Evolutionary conservation across 2,888 invertebrate genomes (phyloP).

Genomic region (Dolichomitus sp.): DNA sequence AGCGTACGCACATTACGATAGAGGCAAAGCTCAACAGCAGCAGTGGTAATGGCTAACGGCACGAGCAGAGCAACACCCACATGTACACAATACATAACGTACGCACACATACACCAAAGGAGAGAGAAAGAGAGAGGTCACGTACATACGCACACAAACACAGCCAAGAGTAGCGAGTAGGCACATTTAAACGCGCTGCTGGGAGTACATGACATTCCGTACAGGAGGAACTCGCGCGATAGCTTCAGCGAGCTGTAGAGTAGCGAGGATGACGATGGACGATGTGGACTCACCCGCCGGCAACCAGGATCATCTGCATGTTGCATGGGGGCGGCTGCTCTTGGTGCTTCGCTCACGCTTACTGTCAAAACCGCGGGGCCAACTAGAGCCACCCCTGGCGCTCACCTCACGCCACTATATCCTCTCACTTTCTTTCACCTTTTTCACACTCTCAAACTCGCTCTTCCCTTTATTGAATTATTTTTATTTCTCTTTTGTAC

Average conservation of each 20-base stretch:
- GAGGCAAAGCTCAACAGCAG: conserved; percentile 57
- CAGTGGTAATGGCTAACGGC: conserved; percentile 56
- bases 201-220: conserved; percentile 15
- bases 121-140: not conserved
- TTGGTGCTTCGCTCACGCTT: conserved; percentile 75
- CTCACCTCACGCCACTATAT: conserved; percentile 47
- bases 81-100: not conserved
- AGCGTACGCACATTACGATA: conserved; percentile 39
- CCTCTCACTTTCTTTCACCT: conserved; percentile 64
- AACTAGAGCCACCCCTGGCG: conserved; percentile 41
- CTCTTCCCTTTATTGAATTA: conserved; percentile 21
- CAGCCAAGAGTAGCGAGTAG: conserved; percentile 47
- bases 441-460: conserved; percentile 50
- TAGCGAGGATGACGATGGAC: conserved; percentile 69
- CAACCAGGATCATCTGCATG: conserved; percentile 87
- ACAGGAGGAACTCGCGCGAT: conserved; percentile 50
- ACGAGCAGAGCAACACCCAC: conserved; percentile 48
- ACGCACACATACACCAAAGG: conserved; percentile 18
- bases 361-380: conserved; percentile 60
- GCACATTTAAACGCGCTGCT: conserved; percentile 47
- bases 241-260: conserved; percentile 47
- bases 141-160: conserved; percentile 38
- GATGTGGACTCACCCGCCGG: conserved; percentile 86
- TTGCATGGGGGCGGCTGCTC: conserved; percentile 85
- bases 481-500: conserved; percentile 2